Base-by-base conservation (phyloP, 2,113 vertebrate species). In the Sylvia atricapilla region DNA sequence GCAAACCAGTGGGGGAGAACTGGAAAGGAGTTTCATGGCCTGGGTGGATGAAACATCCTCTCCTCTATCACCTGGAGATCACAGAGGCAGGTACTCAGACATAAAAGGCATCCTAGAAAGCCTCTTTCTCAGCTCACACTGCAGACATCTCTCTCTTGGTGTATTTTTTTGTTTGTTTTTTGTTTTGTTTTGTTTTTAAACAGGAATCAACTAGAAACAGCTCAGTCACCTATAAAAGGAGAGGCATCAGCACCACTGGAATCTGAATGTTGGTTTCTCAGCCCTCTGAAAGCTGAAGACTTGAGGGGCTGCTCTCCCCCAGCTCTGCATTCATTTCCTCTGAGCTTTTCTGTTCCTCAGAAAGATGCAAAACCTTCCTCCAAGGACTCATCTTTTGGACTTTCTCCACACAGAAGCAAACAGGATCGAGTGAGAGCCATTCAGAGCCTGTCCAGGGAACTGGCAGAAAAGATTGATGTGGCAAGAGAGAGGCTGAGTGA, bases 401-500 rank as follows among this genome's bases (percentile, higher is more conserved):
- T 89, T 19, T 92, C 90, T 69, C 95, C 87, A 10, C 44, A 70
- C 5, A 84, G 79, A 33, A 84, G 64, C 56, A 97, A 94, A 55
- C 80, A 92, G 83, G 96, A 97, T 15, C 94, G 50, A 83, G 90
- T 98, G 44, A 97, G 96, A 87, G 96, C 97, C 20, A 90, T 98
- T 56, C 95, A 95, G 4, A 72, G 31, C 15, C 97, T 95, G 4
- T 98, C 97, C 9, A 74, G 77, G 18, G 88, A 96, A 39, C 97
- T 98, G 35, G 91, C 83, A 47, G 94, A 94, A 24, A 96, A 98
- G 20, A 74, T 98, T 20, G 97, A 98, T 3, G 5, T 84, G 41
- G 96, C 98, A 74, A 95, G 95, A 0, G 67, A 72, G 49, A 95
- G 94, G 33, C 94, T 98, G 73, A 66, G 49, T 37, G 83, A 58